Evolutionary conservation across 2,113 vertebrate genomes (phyloP).

Genomic region (Halichoerus grypus): DNA sequence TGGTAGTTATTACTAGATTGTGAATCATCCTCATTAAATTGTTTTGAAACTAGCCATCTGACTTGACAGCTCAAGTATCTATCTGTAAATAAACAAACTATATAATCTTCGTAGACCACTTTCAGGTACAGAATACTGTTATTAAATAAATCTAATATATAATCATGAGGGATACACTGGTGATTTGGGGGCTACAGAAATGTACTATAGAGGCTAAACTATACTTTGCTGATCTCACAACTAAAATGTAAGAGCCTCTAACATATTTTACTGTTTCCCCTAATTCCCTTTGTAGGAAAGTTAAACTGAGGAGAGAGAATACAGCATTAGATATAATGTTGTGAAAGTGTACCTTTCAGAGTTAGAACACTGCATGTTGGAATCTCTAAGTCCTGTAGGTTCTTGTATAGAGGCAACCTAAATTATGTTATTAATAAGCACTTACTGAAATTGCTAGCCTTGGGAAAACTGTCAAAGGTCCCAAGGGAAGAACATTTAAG

Average conservation of each 20-base stretch:
- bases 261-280: background rate
- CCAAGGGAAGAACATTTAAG: constrained; percentile 76
- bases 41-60: constrained; percentile 54
- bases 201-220: background rate
- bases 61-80: background rate
- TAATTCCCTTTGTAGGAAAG: constrained; percentile 5
- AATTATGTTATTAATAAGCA: constrained; percentile 75
- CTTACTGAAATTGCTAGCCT: constrained; percentile 73
- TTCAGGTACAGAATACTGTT: constrained; percentile 36
- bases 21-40: constrained; percentile 42
- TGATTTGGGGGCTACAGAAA: background rate
- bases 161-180: background rate
- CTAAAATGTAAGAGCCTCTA: constrained; percentile 33
- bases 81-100: constrained; percentile 48
- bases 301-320: background rate
- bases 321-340: background rate
- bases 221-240: background rate
- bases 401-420: constrained; percentile 39
- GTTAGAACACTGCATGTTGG: background rate
- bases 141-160: constrained; percentile 33
- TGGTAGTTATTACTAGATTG: background rate
- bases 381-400: constrained; percentile 49
- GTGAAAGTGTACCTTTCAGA: background rate
- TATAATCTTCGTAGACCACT: constrained; percentile 32
- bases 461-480: constrained; percentile 72